Evolutionary conservation across 2,888 invertebrate species (phyloP).

Genomic region (Tribolium freemani): DNA sequence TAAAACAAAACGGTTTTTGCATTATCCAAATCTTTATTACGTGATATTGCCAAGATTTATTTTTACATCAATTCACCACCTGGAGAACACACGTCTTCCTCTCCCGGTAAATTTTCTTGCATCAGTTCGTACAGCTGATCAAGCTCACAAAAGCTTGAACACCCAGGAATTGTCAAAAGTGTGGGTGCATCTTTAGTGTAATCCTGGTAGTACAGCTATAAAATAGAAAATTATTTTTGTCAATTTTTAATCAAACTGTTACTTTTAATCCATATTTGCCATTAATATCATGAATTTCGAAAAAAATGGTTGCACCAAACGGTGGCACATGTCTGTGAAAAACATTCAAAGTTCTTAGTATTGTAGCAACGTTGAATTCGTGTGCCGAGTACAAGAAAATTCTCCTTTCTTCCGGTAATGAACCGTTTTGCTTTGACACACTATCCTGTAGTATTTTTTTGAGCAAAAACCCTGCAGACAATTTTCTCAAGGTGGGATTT

Average conservation of each 20-base stretch:
- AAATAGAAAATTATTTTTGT: background rate
- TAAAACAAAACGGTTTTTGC: background rate
- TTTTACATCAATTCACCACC: constrained; percentile 11
- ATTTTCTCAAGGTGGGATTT: constrained; percentile 51
- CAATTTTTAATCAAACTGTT: background rate
- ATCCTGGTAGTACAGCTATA: constrained; percentile 34
- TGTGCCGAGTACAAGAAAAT: constrained; percentile 62
- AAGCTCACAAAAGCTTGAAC: constrained; percentile 20
- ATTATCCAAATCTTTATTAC: background rate
- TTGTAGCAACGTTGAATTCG: constrained; percentile 60
- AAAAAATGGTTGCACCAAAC: constrained; percentile 58
- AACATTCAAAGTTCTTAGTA: constrained; percentile 55
- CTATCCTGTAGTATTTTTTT: constrained; percentile 60
- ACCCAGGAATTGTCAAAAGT: constrained; percentile 32
- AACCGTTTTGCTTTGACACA: constrained; percentile 51
- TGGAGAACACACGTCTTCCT: constrained; percentile 8
- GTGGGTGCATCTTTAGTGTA: constrained; percentile 4
- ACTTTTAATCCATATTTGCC: constrained; percentile 50
- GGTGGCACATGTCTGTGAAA: constrained; percentile 58
- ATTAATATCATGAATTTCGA: constrained; percentile 57
- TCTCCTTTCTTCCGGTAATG: constrained; percentile 53
- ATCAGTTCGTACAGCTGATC: constrained; percentile 13
- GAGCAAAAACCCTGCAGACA: constrained; percentile 49
- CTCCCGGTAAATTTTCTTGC: constrained; percentile 16
- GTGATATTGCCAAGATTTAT: constrained; percentile 56